Conservation (phyloP, 1,140 invertebrate species). For the Drosophila ananassae region DNA sequence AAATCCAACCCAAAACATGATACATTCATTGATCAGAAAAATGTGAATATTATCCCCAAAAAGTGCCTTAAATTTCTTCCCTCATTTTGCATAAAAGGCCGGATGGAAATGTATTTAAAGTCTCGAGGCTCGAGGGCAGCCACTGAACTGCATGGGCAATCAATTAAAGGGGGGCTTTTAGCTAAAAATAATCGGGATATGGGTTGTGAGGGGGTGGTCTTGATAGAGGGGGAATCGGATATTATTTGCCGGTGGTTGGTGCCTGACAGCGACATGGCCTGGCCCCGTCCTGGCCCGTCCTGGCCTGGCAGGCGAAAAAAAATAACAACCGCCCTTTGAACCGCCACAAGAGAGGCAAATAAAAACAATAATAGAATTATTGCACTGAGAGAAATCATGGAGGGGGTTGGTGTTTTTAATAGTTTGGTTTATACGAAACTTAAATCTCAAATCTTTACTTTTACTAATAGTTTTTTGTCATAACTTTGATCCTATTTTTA, state of each 20-base stretch:
- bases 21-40: slow-evolving; percentile 1
- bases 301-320: slow-evolving; percentile 4
- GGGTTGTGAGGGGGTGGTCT: neutral
- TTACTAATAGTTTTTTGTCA: too few relatives aligned
- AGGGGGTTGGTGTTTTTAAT: too few relatives aligned
- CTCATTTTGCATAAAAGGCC: neutral
- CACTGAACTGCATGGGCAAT: slow-evolving; percentile 42
- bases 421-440: too few relatives aligned
- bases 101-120: neutral
- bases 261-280: neutral
- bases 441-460: too few relatives aligned
- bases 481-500: too few relatives aligned
- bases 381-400: slow-evolving; percentile 1
- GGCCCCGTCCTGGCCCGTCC: slow-evolving; percentile 13
- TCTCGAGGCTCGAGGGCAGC: slow-evolving; percentile 10
- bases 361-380: slow-evolving; percentile 19
- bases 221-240: neutral
- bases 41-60: neutral
- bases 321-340: slow-evolving; percentile 8
- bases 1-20: neutral
- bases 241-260: slow-evolving; percentile 9
- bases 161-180: slow-evolving; percentile 28
- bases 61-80: neutral
- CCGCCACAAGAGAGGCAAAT: slow-evolving; percentile 13
- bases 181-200: slow-evolving; percentile 30